Conservation (phyloP, 1,140 invertebrate species). For the Druon quercuslanigerum region DNA sequence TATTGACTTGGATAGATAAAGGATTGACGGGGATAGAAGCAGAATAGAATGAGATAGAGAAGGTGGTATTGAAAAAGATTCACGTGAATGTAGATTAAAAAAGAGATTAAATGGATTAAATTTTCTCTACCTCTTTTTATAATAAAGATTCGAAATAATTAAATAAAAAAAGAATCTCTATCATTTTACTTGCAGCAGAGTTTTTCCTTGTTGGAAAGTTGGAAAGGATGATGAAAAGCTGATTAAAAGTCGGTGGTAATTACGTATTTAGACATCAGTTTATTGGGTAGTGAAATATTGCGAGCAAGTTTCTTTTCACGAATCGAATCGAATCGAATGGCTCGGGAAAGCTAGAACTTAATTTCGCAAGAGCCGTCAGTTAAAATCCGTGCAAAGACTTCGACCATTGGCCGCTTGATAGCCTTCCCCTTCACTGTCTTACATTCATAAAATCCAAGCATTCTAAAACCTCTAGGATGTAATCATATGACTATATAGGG, state of each 20-base stretch:
- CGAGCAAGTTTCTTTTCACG: slow-evolving; percentile 2
- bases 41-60: too few species aligned
- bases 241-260: neutral
- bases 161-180: too few species aligned
- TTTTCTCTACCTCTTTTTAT: too few species aligned
- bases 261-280: too few species aligned
- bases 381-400: slow-evolving; percentile 21
- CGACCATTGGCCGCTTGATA: slow-evolving; percentile 24
- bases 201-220: neutral
- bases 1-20: too few species aligned
- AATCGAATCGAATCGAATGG: neutral
- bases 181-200: too few species aligned
- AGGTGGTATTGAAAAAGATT: too few species aligned
- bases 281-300: neutral
- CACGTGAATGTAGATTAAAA: too few species aligned
- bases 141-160: too few species aligned
- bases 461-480: slow-evolving; percentile 6
- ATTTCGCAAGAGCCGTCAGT: neutral
- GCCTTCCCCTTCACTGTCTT: slow-evolving; percentile 22
- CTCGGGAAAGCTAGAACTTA: slow-evolving; percentile 12
- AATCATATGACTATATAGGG: neutral
- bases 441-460: slow-evolving; percentile 25
- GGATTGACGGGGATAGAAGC: too few species aligned
- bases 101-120: too few species aligned
- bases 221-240: neutral